phyloP scores from a whole-genome alignment of 2,888 invertebrate genomes.

The Drosophila fulvimacula region DNA sequence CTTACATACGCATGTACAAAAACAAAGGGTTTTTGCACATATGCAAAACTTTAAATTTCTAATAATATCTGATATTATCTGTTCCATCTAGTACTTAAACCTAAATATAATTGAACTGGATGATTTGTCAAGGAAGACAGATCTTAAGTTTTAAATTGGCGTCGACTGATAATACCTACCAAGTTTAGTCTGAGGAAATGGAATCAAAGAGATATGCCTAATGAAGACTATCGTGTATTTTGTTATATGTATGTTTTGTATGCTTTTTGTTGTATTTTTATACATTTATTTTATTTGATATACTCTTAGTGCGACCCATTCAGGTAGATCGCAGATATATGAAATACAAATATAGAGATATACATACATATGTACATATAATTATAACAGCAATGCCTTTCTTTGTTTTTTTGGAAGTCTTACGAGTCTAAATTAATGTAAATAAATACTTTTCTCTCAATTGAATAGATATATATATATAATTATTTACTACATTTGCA shows the following conservation, averaged over 20 bases:
- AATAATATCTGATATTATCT: conserved; percentile 11
- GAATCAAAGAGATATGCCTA: conserved; percentile 9
- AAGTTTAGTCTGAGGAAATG: conserved; percentile 10
- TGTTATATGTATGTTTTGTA: conserved; percentile 10
- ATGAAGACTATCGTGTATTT: conserved; percentile 21
- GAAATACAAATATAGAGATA: conserved; percentile 40
- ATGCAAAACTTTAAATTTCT: background rate
- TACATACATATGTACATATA: conserved; percentile 52
- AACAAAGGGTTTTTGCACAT: background rate
- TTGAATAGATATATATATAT: conserved; percentile 40
- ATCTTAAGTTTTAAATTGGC: conserved; percentile 11
- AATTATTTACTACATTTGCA: conserved; percentile 58
- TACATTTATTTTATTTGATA: conserved; percentile 31
- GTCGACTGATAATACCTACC: conserved; percentile 8
- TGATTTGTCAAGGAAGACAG: conserved; percentile 28
- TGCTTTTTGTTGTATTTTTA: conserved; percentile 15
- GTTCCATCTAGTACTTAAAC: background rate
- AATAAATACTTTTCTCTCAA: conserved; percentile 70
- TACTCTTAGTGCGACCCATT: conserved; percentile 12
- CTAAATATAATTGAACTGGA: conserved; percentile 9
- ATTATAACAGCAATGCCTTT: conserved; percentile 74
- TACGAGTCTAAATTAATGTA: conserved; percentile 52
- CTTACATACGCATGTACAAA: conserved; percentile 4
- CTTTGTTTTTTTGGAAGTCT: conserved; percentile 59
- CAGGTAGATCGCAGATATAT: conserved; percentile 20